phyloP scores from a whole-genome alignment of 2,113 vertebrate species.

The Albula goreensis region DNA sequence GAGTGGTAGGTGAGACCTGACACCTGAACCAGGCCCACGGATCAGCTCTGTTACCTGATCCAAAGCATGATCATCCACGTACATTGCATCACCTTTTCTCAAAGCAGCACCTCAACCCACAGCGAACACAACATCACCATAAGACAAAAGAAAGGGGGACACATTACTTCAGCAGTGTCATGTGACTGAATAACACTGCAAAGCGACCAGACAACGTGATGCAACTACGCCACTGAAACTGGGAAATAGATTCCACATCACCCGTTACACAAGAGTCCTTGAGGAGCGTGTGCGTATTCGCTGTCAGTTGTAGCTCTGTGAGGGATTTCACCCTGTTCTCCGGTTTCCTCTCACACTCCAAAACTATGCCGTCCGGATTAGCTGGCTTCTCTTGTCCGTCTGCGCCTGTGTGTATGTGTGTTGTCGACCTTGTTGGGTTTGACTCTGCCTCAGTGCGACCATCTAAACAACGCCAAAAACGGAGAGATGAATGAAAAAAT shows the following conservation, averaged over 20 bases:
- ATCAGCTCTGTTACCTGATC: slow-evolving; percentile 35
- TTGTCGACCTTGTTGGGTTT: background rate
- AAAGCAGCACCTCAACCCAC: slow-evolving; percentile 27
- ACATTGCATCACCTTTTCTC: slow-evolving; percentile 21
- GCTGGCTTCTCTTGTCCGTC: background rate
- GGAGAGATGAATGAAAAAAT: background rate
- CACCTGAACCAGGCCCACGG: slow-evolving; percentile 33
- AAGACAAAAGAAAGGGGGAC: slow-evolving; percentile 29
- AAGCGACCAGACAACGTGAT: background rate
- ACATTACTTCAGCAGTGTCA: slow-evolving; percentile 23
- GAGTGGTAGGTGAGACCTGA: slow-evolving; percentile 22
- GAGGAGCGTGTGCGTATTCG: background rate
- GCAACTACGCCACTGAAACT: background rate
- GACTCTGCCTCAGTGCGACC: background rate
- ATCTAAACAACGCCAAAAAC: background rate
- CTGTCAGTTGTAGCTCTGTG: background rate
- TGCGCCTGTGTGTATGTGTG: background rate
- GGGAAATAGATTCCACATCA: background rate
- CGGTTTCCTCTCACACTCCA: background rate
- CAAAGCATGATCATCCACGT: slow-evolving; percentile 25
- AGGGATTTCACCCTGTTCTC: background rate
- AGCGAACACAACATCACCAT: slow-evolving; percentile 34
- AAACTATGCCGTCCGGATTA: background rate
- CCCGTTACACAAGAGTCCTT: background rate
- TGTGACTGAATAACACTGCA: background rate